phyloP scores from a whole-genome alignment of 1,140 invertebrate species.

The Macrobrachium rosenbergii region DNA sequence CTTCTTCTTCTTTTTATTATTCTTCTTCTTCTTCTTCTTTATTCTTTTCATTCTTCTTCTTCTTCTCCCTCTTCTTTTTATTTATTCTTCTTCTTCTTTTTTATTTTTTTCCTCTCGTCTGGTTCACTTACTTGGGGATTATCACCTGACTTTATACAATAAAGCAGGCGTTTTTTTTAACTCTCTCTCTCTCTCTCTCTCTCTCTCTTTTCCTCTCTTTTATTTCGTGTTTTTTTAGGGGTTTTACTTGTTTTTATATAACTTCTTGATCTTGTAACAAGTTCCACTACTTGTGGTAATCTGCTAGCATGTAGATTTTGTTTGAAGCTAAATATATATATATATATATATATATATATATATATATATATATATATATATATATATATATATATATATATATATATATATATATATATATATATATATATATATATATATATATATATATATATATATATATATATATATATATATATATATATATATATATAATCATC shows the following conservation, averaged over 20 bases:
- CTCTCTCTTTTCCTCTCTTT: not conserved
- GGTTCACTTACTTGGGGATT: too few species aligned
- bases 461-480: constrained; percentile 24
- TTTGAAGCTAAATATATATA: not conserved
- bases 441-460: constrained; percentile 37
- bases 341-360: constrained; percentile 10
- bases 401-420: constrained; percentile 24
- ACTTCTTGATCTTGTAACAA: too few species aligned
- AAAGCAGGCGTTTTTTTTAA: not conserved
- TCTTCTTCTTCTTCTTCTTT: too few species aligned
- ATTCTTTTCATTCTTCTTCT: too few species aligned
- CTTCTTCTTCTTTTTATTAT: too few species aligned
- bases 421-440: constrained; percentile 30
- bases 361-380: constrained; percentile 14
- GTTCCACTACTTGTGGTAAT: too few species aligned
- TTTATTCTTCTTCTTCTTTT: too few species aligned
- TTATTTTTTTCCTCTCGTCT: too few species aligned
- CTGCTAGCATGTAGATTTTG: too few species aligned
- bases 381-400: constrained; percentile 21
- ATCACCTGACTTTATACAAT: not conserved
- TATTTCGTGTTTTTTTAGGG: not conserved
- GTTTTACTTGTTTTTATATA: too few species aligned
- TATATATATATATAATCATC: not conserved
- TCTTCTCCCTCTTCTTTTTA: too few species aligned
- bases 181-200: constrained; percentile 10